Base-by-base conservation (phyloP, 2,888 invertebrate species). In the Fragum fragum region DNA sequence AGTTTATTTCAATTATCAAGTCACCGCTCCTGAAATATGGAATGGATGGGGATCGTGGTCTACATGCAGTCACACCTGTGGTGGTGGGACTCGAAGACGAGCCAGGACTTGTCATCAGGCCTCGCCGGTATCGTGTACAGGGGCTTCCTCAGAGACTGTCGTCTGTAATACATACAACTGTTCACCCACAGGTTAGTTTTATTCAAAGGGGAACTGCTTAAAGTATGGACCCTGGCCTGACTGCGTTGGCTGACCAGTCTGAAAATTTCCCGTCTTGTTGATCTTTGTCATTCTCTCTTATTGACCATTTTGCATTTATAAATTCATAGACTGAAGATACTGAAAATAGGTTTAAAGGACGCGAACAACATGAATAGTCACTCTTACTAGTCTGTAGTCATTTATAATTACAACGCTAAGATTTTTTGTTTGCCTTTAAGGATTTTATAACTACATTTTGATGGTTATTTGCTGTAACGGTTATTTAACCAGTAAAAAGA, bases 161-260 rank as follows among this genome's bases (percentile, higher is more conserved):
- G 36, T 16, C n/a, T 63, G 63, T 63, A 63, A 63, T n/a, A 63
- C 63, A 7, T 63, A 36, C 63, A 36, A 18, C 32, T 63, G 63
- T n/a, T 3, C 32, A n/a, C 63, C 63, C 29, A n/a, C 5, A 26
- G 63, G 63, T 63, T 6, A 21, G 63, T 63, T 9, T 36, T 36
- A 9, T 36, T 36, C 9, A 36, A 3, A 36, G n/a, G n/a, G n/a
- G n/a, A n/a, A n/a, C n/a, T n/a, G n/a, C n/a, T n/a, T n/a, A n/a
- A n/a, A n/a, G n/a, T n/a, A n/a, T n/a, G n/a, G n/a, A n/a, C n/a
- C n/a, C n/a, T n/a, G n/a, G n/a, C n/a, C n/a, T n/a, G n/a, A n/a
- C n/a, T n/a, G n/a, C n/a, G n/a, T n/a, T n/a, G n/a, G n/a, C n/a
- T n/a, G n/a, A n/a, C n/a, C n/a, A n/a, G n/a, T n/a, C n/a, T n/a